These are phyloP conservation scores for Frankliniella fusca DNA, from an alignment of 2,888 invertebrate genomes.

Conservation along the genomic window DNA sequence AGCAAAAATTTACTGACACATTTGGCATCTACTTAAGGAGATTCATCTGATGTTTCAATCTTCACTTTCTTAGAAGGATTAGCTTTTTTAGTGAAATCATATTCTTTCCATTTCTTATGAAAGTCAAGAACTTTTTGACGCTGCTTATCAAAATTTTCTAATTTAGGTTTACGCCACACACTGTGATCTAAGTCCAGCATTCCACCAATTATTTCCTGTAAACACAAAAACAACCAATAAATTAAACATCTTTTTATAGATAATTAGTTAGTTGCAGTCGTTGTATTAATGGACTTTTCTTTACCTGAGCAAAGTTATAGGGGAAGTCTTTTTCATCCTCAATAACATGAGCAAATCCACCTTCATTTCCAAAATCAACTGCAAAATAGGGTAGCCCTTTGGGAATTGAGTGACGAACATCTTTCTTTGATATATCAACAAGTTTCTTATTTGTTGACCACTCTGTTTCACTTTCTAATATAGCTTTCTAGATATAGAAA, in stretches of 20 bases:
- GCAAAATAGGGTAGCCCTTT: slow-evolving; percentile 93
- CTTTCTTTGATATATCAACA: slow-evolving; percentile 63
- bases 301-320: slow-evolving; percentile 81
- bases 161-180: slow-evolving; percentile 78
- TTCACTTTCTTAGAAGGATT: background rate
- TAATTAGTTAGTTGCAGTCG: background rate
- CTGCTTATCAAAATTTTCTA: slow-evolving; percentile 70
- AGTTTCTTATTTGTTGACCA: slow-evolving; percentile 95
- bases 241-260: background rate
- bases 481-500: slow-evolving; percentile 66
- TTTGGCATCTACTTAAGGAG: background rate
- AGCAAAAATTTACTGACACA: background rate
- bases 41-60: background rate
- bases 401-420: slow-evolving; percentile 77
- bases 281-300: slow-evolving; percentile 32
- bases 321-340: slow-evolving; percentile 89
- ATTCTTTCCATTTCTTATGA: slow-evolving; percentile 64
- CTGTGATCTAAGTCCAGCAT: slow-evolving; percentile 84
- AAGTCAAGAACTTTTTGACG: slow-evolving; percentile 71
- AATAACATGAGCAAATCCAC: slow-evolving; percentile 94
- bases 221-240: slow-evolving; percentile 37
- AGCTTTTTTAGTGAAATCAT: slow-evolving; percentile 53
- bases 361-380: slow-evolving; percentile 85
- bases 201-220: slow-evolving; percentile 87
- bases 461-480: slow-evolving; percentile 89